These are phyloP conservation scores for Sycophaga agraensis DNA, from an alignment of 1,140 invertebrate species.

Conservation along the genomic window DNA sequence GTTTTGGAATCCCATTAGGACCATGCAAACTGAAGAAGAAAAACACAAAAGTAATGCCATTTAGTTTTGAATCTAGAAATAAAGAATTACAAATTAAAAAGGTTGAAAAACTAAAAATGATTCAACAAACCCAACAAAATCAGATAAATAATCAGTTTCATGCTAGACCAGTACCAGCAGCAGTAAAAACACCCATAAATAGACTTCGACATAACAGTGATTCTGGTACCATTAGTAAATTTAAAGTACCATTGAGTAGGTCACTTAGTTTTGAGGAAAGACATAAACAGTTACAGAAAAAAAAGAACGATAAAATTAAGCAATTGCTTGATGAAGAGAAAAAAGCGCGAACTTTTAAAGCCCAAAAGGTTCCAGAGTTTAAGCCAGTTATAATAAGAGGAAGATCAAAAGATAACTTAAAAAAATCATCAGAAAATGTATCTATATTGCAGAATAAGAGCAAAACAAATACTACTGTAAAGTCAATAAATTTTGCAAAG, in stretches of 20 bases:
- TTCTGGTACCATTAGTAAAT: slow-evolving; percentile 2
- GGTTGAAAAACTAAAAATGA: slow-evolving; percentile 58
- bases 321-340: slow-evolving; percentile 53
- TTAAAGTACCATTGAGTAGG: slow-evolving; percentile 31
- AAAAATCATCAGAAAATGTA: slow-evolving; percentile 19
- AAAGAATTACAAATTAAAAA: slow-evolving; percentile 55
- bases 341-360: slow-evolving; percentile 54
- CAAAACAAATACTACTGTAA: neutral
- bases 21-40: slow-evolving; percentile 34
- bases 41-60: slow-evolving; percentile 49
- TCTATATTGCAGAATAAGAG: neutral
- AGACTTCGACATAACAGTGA: slow-evolving; percentile 18
- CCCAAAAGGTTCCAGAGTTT: slow-evolving; percentile 56
- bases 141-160: slow-evolving; percentile 51
- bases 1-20: slow-evolving; percentile 47
- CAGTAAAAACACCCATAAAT: slow-evolving; percentile 30
- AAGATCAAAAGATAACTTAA: slow-evolving; percentile 27
- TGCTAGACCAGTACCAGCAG: slow-evolving; percentile 51
- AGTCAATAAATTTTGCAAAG: slow-evolving; percentile 10
- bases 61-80: slow-evolving; percentile 61
- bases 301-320: slow-evolving; percentile 59
- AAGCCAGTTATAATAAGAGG: slow-evolving; percentile 42
- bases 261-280: slow-evolving; percentile 63
- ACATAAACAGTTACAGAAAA: slow-evolving; percentile 50
- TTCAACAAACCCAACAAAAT: slow-evolving; percentile 41